Percentiles rank a stretch among this genome's conserved stretches.
Conservation (phyloP, 2,888 invertebrate genomes). For the Eupithecia centaureata region DNA sequence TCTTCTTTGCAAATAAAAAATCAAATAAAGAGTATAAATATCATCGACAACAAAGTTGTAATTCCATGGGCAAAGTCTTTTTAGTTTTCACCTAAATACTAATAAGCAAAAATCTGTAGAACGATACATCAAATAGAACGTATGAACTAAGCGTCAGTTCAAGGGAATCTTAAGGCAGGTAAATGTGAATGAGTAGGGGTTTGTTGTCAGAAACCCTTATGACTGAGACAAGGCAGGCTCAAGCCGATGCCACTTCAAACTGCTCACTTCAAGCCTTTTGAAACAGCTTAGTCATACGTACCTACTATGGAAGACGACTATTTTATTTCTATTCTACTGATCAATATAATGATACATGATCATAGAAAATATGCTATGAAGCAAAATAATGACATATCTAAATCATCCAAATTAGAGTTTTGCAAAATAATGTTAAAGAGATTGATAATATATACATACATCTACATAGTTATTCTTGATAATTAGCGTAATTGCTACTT, state of each 20-base stretch:
- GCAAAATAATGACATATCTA: neutral
- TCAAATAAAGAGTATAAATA: too few relatives aligned
- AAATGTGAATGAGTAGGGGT: constrained; percentile 9
- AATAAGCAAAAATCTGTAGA: too few relatives aligned
- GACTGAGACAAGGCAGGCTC: constrained; percentile 7
- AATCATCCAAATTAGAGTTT: too few relatives aligned
- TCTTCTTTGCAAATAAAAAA: too few relatives aligned
- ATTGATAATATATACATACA: too few relatives aligned
- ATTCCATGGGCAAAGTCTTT: neutral
- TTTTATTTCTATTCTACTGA: neutral
- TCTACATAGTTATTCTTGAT: too few relatives aligned
- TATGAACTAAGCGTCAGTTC: neutral
- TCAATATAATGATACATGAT: too few relatives aligned
- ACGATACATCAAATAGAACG: neutral
- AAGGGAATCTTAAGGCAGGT: constrained; percentile 3
- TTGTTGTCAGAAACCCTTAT: constrained; percentile 9
- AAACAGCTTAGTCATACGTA: neutral
- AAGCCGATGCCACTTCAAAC: constrained; percentile 23
- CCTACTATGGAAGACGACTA: neutral
- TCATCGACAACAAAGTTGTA: too few relatives aligned
- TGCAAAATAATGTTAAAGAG: too few relatives aligned
- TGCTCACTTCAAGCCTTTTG: constrained; percentile 3
- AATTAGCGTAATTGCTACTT: too few relatives aligned
- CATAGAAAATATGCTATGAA: neutral
- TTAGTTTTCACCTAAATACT: too few relatives aligned